These are phyloP conservation scores for Lathamus discolor DNA, from an alignment of 2,113 vertebrate species.

Conservation along the genomic window DNA sequence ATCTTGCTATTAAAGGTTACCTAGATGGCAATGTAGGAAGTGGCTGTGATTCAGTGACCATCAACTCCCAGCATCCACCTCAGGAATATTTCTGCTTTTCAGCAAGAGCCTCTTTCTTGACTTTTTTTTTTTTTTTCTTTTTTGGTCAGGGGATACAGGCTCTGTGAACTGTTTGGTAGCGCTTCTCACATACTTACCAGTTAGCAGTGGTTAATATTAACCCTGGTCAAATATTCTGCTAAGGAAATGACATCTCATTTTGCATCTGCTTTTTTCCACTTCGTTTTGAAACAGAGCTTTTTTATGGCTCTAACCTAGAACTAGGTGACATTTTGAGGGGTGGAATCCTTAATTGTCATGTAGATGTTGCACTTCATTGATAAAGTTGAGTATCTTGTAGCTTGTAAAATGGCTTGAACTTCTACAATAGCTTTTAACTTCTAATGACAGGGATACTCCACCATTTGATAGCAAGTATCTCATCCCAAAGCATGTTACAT, in stretches of 20 bases:
- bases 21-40: neutral
- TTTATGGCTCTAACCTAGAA: neutral
- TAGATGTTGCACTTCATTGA: neutral
- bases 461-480: neutral
- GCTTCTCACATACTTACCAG: neutral
- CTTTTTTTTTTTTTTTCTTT: accelerated
- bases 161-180: neutral
- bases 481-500: neutral
- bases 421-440: neutral
- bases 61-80: neutral
- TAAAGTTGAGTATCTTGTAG: neutral
- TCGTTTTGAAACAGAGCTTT: neutral
- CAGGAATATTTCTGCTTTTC: neutral
- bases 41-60: neutral
- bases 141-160: neutral
- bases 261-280: neutral
- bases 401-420: neutral
- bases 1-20: neutral
- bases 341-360: neutral
- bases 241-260: neutral
- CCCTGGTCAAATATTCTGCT: neutral
- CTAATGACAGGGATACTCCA: neutral
- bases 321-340: neutral
- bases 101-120: neutral
- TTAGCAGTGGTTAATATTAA: neutral